Percentiles rank a stretch among this genome's conserved stretches.
phyloP scores from a whole-genome alignment of 1,140 invertebrate genomes.

The Ooceraea biroi region DNA sequence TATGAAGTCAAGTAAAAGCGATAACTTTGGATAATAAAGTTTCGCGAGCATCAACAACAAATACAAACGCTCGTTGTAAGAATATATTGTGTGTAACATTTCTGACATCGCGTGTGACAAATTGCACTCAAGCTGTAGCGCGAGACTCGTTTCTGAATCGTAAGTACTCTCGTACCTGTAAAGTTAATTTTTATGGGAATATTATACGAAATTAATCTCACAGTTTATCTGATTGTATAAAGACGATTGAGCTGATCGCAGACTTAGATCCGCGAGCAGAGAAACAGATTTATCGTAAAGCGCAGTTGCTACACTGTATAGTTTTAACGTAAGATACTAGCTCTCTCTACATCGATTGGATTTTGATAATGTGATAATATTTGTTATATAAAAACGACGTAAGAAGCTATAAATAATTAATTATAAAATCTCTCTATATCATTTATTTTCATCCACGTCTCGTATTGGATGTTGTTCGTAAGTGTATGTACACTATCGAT shows the following conservation, averaged over 20 bases:
- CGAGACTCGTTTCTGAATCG: not conserved
- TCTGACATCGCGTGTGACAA: not conserved
- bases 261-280: not conserved
- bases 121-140: not conserved
- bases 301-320: not conserved
- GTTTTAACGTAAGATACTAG: not conserved
- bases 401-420: constrained; percentile 13
- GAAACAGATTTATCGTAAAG: not conserved
- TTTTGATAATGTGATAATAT: constrained; percentile 64
- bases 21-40: constrained; percentile 4
- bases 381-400: constrained; percentile 46
- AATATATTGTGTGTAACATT: not conserved
- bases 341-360: constrained; percentile 14
- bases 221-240: not conserved
- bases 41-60: not conserved
- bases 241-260: not conserved
- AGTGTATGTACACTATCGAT: constrained; percentile 54
- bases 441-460: not conserved
- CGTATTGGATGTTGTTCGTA: constrained; percentile 31
- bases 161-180: constrained; percentile 9
- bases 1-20: not conserved
- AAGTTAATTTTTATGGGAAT: not conserved
- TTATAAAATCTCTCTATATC: not conserved
- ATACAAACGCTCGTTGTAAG: not conserved
- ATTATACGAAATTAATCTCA: constrained; percentile 4